Percentiles rank a stretch among this genome's conserved stretches.
These are phyloP conservation scores for Megaceryle alcyon DNA, from an alignment of 2,797 vertebrate species.

Conservation along the genomic window DNA sequence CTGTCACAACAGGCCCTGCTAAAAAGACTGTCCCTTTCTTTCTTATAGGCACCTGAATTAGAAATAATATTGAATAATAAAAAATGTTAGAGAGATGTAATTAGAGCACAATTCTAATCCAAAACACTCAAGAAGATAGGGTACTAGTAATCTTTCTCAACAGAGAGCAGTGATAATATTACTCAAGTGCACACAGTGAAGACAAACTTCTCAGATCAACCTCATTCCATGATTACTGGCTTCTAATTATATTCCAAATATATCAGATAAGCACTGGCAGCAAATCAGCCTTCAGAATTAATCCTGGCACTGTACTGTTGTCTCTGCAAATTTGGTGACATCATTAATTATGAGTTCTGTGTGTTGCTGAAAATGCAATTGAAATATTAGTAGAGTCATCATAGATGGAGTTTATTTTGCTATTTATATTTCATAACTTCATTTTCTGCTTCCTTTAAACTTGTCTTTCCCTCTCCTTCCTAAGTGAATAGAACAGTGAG, in stretches of 20 bases:
- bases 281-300: neutral
- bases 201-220: neutral
- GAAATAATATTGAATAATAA: neutral
- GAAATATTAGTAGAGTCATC: neutral
- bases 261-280: neutral
- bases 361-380: neutral
- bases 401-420: neutral
- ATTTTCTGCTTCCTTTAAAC: neutral
- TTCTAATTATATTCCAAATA: neutral
- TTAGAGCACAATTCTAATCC: neutral
- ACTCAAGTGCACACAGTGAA: accelerated
- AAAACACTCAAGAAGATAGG: neutral
- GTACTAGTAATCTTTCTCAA: neutral
- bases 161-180: neutral
- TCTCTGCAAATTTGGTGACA: neutral
- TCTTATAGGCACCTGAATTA: neutral
- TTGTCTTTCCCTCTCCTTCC: neutral
- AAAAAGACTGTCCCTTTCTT: neutral
- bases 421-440: neutral
- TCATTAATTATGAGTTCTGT: neutral
- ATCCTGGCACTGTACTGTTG: neutral
- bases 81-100: neutral
- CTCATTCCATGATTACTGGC: neutral
- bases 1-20: too few relatives aligned
- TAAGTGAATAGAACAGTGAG: neutral